Evolutionary conservation across 2,797 vertebrate genomes (phyloP).

Genomic region (Prionace glauca): DNA sequence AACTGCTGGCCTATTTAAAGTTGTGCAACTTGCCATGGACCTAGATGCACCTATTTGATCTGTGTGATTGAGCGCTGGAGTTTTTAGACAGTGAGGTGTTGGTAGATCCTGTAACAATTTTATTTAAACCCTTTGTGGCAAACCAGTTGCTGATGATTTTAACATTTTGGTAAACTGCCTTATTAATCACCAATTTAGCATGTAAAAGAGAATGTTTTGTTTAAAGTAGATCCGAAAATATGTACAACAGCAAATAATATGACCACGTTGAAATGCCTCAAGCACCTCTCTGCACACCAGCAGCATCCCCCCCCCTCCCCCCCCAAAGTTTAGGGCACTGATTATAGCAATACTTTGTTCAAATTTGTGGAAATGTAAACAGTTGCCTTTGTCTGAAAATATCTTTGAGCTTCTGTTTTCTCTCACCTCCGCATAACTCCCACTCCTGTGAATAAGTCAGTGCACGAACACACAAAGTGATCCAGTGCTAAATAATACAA

Average conservation of each 20-base stretch:
- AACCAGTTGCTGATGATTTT: background rate
- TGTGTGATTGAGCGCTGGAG: background rate
- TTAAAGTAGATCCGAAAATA: background rate
- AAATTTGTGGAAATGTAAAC: background rate
- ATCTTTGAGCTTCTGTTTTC: background rate
- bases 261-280: background rate
- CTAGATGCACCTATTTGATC: background rate
- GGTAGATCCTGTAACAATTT: background rate
- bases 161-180: background rate
- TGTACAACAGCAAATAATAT: background rate
- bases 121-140: background rate
- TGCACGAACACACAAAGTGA: background rate
- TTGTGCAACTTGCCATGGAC: background rate
- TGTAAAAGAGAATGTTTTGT: background rate
- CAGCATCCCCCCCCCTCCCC: too few species aligned
- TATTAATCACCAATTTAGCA: background rate
- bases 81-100: background rate
- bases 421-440: background rate
- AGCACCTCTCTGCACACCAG: too few species aligned
- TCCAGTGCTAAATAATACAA: background rate
- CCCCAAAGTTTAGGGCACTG: background rate
- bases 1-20: background rate
- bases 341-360: background rate
- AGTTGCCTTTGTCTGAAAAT: background rate
- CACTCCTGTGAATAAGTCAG: background rate